A percentile compares a stretch with the other conserved stretches of the same genome.
phyloP scores from a whole-genome alignment of 2,797 vertebrate genomes.

The Trachops cirrhosus region DNA sequence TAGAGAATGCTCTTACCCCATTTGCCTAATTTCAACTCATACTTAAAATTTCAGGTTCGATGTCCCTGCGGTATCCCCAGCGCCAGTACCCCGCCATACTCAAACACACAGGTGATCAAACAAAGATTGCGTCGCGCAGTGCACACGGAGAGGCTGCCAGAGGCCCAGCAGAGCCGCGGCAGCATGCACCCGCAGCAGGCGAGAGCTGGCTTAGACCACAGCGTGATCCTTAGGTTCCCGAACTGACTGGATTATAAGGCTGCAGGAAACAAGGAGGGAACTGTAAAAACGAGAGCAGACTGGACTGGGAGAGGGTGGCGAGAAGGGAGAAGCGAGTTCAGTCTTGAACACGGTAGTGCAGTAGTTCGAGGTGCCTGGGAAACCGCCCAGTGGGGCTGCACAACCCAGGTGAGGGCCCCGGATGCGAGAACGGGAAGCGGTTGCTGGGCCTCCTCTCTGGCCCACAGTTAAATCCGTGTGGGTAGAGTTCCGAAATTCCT shows the following conservation, averaged over 20 bases:
- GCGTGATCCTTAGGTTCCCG: background rate
- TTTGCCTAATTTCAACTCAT: background rate
- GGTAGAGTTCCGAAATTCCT: background rate
- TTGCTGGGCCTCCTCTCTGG: rapidly evolving
- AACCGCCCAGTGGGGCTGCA: rapidly evolving
- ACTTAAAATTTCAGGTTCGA: background rate
- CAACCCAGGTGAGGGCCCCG: rapidly evolving
- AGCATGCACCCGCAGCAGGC: rapidly evolving
- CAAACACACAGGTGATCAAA: background rate
- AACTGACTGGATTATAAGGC: background rate
- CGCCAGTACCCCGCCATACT: background rate
- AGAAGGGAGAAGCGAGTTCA: background rate
- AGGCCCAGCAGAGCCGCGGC: rapidly evolving
- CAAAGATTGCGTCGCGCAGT: rapidly evolving
- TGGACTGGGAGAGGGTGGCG: rapidly evolving
- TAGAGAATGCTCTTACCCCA: background rate
- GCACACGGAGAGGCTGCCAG: rapidly evolving
- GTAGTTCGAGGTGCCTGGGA: too few species aligned
- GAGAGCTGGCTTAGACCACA: background rate
- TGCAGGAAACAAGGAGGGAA: too few species aligned
- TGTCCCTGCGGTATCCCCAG: background rate
- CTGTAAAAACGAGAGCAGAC: background rate
- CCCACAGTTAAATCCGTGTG: background rate
- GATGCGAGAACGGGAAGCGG: rapidly evolving
- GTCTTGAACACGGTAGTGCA: background rate